phyloP scores from a whole-genome alignment of 2,888 invertebrate genomes.

The Brassicogethes aeneus region DNA sequence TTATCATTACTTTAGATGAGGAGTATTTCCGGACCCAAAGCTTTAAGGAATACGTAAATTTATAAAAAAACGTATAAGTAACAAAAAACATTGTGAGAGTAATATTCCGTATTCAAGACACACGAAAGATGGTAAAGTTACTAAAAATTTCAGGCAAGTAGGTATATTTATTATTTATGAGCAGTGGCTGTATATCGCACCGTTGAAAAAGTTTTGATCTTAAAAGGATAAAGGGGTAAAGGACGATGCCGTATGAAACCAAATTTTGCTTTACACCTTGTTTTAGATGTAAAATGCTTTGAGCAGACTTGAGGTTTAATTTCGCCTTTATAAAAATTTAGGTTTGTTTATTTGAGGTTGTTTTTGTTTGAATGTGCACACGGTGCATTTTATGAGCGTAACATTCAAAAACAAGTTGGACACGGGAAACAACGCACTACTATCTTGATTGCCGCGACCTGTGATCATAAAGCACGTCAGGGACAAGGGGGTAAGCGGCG shows the following conservation, averaged over 20 bases:
- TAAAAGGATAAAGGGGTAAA: too few species aligned
- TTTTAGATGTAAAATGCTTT: too few species aligned
- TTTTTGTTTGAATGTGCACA: too few species aligned
- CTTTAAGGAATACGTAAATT: background rate
- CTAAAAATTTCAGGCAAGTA: slow-evolving; percentile 22
- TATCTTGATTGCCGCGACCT: slow-evolving; percentile 23
- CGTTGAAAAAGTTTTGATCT: too few species aligned
- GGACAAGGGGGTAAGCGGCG: background rate
- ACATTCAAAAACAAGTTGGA: slow-evolving; percentile 14
- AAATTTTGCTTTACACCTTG: too few species aligned
- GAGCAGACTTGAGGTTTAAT: too few species aligned
- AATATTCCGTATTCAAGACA: background rate
- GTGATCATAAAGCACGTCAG: slow-evolving; percentile 20
- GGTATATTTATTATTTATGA: slow-evolving; percentile 24
- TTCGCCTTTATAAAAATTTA: too few species aligned
- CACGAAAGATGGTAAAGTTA: slow-evolving; percentile 2
- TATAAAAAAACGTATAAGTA: too few species aligned
- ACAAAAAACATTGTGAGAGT: background rate
- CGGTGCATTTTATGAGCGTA: too few species aligned
- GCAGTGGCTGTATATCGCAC: background rate
- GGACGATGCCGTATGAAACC: too few species aligned
- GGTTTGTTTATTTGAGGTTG: too few species aligned
- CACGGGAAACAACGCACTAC: slow-evolving; percentile 26
- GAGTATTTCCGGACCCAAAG: background rate
- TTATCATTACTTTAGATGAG: background rate